Percentiles rank a stretch among this genome's conserved stretches.
Evolutionary conservation across 1,140 invertebrate genomes (phyloP).

Genomic region (Diplogasteroides magnus): DNA sequence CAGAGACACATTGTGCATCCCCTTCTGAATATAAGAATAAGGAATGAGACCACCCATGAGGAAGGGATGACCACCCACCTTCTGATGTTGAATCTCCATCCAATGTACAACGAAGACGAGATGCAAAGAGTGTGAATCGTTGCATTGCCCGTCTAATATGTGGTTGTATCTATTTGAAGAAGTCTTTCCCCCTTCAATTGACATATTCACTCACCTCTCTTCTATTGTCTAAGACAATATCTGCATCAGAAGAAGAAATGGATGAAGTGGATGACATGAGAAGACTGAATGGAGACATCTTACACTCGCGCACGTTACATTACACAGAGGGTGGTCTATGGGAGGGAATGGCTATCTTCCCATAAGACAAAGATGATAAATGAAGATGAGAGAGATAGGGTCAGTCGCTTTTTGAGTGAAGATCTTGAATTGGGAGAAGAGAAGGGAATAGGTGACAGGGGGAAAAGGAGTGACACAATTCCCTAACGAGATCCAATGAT

Average conservation of each 20-base stretch:
- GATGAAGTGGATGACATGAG: not conserved
- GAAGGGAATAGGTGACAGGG: not conserved
- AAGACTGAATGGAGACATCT: not conserved
- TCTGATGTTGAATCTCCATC: not conserved
- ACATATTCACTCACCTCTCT: not conserved
- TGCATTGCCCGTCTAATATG: not conserved
- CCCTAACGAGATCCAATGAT: no score
- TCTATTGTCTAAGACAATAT: not conserved
- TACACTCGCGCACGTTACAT: no score
- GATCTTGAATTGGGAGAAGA: not conserved
- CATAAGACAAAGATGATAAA: not conserved
- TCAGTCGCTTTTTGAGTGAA: no score
- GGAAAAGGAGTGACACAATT: no score
- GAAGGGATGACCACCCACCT: no score
- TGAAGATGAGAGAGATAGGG: not conserved
- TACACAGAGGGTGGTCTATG: not conserved
- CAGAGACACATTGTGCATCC: slow-evolving; percentile 43
- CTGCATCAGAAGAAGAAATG: not conserved
- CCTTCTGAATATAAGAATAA: no score
- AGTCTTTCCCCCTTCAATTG: not conserved
- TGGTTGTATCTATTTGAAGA: no score
- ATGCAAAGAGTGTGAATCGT: no score
- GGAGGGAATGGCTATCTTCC: not conserved
- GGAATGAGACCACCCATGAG: no score
- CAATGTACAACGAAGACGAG: no score